Percentiles rank a stretch among this genome's conserved stretches.
phyloP scores from a whole-genome alignment of 2,888 invertebrate species.

The Hypomecis punctinalis region DNA sequence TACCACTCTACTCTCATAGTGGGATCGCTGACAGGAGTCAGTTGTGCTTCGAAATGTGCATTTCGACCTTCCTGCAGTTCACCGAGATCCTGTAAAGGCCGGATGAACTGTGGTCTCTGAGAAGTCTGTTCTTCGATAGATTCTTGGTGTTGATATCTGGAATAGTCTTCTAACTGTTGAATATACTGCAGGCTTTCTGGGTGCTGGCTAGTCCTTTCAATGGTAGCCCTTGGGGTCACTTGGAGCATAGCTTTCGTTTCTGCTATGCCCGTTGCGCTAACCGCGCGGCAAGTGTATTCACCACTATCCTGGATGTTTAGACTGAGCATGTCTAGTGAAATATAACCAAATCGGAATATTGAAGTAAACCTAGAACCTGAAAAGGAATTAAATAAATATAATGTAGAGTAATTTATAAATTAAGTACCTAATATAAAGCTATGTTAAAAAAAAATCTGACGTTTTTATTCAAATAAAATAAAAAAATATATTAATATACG shows the following conservation, averaged over 20 bases:
- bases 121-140: slow-evolving; percentile 92
- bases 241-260: slow-evolving; percentile 93
- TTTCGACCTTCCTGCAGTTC: slow-evolving; percentile 95
- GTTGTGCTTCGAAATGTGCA: slow-evolving; percentile 96
- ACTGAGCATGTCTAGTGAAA: slow-evolving; percentile 96
- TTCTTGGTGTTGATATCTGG: slow-evolving; percentile 93
- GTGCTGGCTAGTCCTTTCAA: slow-evolving; percentile 95
- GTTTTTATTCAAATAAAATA: too few species aligned
- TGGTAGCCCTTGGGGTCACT: slow-evolving; percentile 92
- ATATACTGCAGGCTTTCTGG: slow-evolving; percentile 96
- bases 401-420: too few species aligned
- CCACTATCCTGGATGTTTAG: slow-evolving; percentile 94
- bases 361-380: slow-evolving; percentile 97
- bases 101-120: slow-evolving; percentile 94
- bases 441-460: too few species aligned
- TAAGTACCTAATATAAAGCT: too few species aligned
- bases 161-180: slow-evolving; percentile 95
- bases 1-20: slow-evolving; percentile 98
- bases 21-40: slow-evolving; percentile 96
- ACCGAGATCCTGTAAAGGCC: slow-evolving; percentile 93
- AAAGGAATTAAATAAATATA: slow-evolving; percentile 42
- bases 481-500: too few species aligned
- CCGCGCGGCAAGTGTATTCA: slow-evolving; percentile 95
- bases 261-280: slow-evolving; percentile 94
- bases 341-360: slow-evolving; percentile 98